Evolutionary conservation across 2,888 invertebrate species (phyloP), one percentile per base, ranked within the genome.

Genomic region (Beris morrisii): DNA sequence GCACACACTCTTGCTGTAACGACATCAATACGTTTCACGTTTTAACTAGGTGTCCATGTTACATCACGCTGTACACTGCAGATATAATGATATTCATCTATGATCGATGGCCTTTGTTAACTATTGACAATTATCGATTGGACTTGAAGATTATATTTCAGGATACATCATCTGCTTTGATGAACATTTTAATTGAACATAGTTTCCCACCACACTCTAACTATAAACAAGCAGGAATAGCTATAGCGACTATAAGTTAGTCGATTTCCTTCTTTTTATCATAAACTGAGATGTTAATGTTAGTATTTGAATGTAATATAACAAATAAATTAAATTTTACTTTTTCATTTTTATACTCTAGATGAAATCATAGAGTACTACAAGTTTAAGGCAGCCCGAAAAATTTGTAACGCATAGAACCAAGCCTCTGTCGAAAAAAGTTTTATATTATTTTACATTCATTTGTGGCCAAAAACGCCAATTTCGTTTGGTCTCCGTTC

Each of bases 1-100:
- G 50, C 61, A 61, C 61, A 61, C 61, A 58, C 12, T 45, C 28
- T 5, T 12, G 15, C 52, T 38, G 22, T 15, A 52, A 30, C 45
- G 28, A 58, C 12, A 13, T 28, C 46, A 13, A 30, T 61, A 38
- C 52, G n/a, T 50, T 61, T 46, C 22, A 38, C 50, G 52, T 38
- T 61, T 61, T 50, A 32, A 52, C 61, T 61, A 38, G 61, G 31
- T 61, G 38, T 32, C 52, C 52, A 22, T 50, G 50, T 52, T 22
- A 13, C 43, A 61, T 61, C 52, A 50, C 38, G 22, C 52, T 50
- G 52, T 52, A 38, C 15, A 38, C 38, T 22, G 22, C 30, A 22
- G 50, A 61, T 38, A 52, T 52, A 61, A 61, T 61, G 52, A 61
- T 61, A 52, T 61, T 61, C 61, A 61, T 52, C 61, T 50, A 61